phyloP scores from a whole-genome alignment of 2,113 vertebrate species.

The Lynx canadensis region DNA sequence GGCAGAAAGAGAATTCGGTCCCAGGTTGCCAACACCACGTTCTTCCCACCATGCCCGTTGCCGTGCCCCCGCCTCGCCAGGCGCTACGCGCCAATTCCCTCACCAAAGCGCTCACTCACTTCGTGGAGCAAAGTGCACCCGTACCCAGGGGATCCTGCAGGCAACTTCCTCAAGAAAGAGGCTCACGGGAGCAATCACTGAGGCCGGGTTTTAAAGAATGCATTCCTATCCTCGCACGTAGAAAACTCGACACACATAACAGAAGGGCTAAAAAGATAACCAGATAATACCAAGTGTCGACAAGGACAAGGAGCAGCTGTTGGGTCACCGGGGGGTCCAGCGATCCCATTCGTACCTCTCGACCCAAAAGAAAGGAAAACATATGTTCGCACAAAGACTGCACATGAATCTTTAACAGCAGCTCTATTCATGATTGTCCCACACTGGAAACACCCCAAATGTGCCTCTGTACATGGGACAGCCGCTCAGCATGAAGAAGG shows the following conservation, averaged over 20 bases:
- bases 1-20: not conserved
- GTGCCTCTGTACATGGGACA: not conserved
- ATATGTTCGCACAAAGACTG: not conserved
- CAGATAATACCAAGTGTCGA: not conserved
- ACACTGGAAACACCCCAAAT: not conserved
- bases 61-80: not conserved
- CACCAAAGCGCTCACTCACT: not conserved
- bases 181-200: rapidly evolving
- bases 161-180: not conserved
- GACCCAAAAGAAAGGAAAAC: not conserved
- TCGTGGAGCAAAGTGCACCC: rapidly evolving
- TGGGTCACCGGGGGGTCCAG: not conserved
- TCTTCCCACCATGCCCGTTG: not conserved
- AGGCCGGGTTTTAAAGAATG: not conserved
- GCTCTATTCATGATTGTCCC: not conserved
- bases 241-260: not conserved
- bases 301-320: not conserved
- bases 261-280: not conserved
- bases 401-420: not conserved
- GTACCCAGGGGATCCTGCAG: not conserved
- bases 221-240: not conserved
- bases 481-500: not conserved
- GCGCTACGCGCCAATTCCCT: not conserved
- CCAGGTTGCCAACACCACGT: not conserved
- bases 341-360: not conserved